Conservation (phyloP, 2,888 invertebrate genomes). For the Listrodromus nycthemerus region DNA sequence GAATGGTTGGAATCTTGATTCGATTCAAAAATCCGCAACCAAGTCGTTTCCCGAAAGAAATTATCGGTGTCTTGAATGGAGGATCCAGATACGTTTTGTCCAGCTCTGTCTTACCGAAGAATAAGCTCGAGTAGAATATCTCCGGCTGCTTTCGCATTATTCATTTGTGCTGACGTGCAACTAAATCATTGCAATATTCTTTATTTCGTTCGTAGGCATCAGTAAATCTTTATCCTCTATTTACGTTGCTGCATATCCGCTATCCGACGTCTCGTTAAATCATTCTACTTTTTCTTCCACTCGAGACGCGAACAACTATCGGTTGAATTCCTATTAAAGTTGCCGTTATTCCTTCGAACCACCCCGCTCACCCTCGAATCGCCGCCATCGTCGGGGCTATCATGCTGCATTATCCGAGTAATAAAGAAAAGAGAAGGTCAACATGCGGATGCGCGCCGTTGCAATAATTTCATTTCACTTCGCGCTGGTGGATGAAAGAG, state of each 20-base stretch:
- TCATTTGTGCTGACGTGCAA: conserved; percentile 13
- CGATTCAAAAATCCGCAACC: no score
- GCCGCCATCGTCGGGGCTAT: neutral
- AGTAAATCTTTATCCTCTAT: conserved; percentile 5
- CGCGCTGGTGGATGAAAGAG: conserved; percentile 11
- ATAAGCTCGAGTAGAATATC: neutral
- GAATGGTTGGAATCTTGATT: no score
- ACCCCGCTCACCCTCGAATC: neutral
- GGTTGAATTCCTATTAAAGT: conserved; percentile 57
- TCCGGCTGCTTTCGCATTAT: conserved; percentile 2
- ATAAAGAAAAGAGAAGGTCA: conserved; percentile 40
- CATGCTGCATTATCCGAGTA: conserved; percentile 51
- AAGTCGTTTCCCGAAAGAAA: no score
- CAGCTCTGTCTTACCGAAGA: no score
- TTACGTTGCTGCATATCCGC: conserved; percentile 28
- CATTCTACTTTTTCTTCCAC: conserved; percentile 54
- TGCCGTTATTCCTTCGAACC: conserved; percentile 17
- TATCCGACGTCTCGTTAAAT: conserved; percentile 41
- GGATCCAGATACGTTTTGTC: no score
- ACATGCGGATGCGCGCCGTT: conserved; percentile 23
- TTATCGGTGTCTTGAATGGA: no score
- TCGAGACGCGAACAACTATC: conserved; percentile 54
- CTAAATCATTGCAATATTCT: conserved; percentile 23
- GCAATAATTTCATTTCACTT: conserved; percentile 43
- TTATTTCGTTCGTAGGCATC: conserved; percentile 15